Evolutionary conservation across 2,888 invertebrate species (phyloP), one percentile per base, ranked within the genome.

Genomic region (Drosophila phalerata): DNA sequence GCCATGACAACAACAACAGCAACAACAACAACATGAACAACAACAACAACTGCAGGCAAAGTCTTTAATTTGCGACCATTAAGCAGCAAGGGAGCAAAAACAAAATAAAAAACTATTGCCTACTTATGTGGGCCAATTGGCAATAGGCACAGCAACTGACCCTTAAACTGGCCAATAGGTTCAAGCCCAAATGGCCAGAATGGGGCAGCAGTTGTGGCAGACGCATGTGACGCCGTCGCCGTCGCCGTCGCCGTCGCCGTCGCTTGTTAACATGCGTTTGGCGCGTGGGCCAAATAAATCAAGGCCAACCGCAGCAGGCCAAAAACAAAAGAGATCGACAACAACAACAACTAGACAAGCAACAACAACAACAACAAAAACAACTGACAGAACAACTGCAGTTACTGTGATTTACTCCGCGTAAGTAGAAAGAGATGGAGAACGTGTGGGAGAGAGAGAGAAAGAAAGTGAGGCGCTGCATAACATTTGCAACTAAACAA

Each of bases 231-330:
- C 66, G 55, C 62, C 48, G 77, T 34, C 55, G 64, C 81, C 19
- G 19, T 19, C 3, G 25, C 5, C 19, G 19, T 19, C 3, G 25
- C 5, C 25, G 73, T 60, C 60, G 55, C 62, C 48, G 77, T 34
- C 56, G 66, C 81, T 79, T 84, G 84, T 82, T 82, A 81, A 82
- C 84, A 82, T 81, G 82, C 78, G 73, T 81, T 82, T 78, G 82
- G 84, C 79, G 78, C 78, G 70, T 78, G 70, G 69, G 67, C 76
- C 79, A 84, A 81, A 81, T 84, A 76, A 77, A 76, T 75, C 69
- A 76, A 62, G 72, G 69, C 51, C 60, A 75, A 37, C 28, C 51
- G 19, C 37, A 43, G 34, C 34, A 15, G 55, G 32, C 28, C 61
- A 38, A 38, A 40, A 30, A 37, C 42, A 53, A 15, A 43, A 22